Base-by-base conservation (phyloP, 2,113 vertebrate genomes). In the Tachycineta bicolor region DNA sequence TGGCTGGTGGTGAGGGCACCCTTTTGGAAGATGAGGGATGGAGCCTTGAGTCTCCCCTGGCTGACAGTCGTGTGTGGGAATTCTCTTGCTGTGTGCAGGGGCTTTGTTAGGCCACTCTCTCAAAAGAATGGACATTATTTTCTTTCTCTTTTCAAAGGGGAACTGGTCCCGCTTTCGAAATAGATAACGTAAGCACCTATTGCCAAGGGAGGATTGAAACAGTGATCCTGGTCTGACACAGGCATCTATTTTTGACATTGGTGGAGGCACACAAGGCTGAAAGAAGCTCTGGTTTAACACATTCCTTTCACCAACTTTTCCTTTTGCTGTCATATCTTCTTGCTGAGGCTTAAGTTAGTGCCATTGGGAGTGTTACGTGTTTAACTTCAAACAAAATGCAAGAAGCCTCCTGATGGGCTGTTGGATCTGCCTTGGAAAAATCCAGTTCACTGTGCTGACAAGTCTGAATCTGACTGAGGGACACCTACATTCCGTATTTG, bases 271-370 rank as follows among this genome's bases (percentile, higher is more conserved):
- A 39, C 46, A 18, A 59, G 68, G 73, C 93, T 81, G 68, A 62
- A 70, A 83, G 81, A 76, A 93, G 59, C 86, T 77, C 76, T 93
- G 55, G 33, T 92, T 89, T 94, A 92, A 83, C 88, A 52, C 80
- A 71, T 92, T 89, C 71, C 64, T 93, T 92, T 92, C 80, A 85
- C 43, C 55, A 86, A 55, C 68, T 70, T 77, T 92, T 86, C 83
- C 59, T 86, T 86, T 83, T 67, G 83, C 83, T 94, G 63, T 63
- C 46, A 6, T 33, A 7, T 24, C 59, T 77, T 58, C 50, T 2
- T 83, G 75, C 68, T 81, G 76, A 86, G 90, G 15, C 60, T 59
- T 8, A 31, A 73, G 28, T 50, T 90, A 12, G 33, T 53, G 56
- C 75, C 69, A 0, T 80, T 80, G 2, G 6, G 37, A 65, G 58